Conservation (phyloP, 2,797 vertebrate species). For the Echeneis naucrates region DNA sequence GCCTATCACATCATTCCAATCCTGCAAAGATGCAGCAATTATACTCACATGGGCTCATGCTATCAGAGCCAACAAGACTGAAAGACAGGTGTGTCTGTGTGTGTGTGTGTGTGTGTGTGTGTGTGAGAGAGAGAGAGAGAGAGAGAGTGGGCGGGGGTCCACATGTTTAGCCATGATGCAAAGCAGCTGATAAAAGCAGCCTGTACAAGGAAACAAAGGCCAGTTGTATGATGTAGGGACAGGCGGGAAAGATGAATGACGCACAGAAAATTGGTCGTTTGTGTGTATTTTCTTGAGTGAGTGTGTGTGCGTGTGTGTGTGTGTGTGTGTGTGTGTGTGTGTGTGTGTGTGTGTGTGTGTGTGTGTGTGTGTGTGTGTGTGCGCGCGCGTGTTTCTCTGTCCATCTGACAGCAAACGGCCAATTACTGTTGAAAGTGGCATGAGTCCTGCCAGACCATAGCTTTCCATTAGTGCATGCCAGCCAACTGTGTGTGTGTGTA, state of each 20-base stretch:
- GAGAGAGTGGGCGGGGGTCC: not conserved
- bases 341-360: constrained; percentile 35
- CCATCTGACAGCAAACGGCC: constrained; percentile 77
- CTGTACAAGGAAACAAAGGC: constrained; percentile 66
- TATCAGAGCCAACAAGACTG: constrained; percentile 63
- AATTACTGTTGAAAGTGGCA: constrained; percentile 79
- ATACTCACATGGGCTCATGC: constrained; percentile 56
- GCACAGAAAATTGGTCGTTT: constrained; percentile 59
- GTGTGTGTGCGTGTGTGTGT: constrained; percentile 21
- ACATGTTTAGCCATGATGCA: constrained; percentile 66
- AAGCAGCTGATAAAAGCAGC: constrained; percentile 69
- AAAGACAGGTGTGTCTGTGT: constrained; percentile 43
- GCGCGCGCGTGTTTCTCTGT: constrained; percentile 55
- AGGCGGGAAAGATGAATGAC: constrained; percentile 61
- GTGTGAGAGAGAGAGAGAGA: not conserved
- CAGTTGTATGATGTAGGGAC: constrained; percentile 53
- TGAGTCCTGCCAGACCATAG: constrained; percentile 79
- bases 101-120: not conserved
- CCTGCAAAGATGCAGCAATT: constrained; percentile 71
- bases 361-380: constrained; percentile 21
- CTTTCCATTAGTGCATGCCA: constrained; percentile 80
- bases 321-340: constrained; percentile 2
- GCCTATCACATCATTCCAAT: constrained; percentile 65
- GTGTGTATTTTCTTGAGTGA: constrained; percentile 23
- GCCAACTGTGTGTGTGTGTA: constrained; percentile 62